Conservation (phyloP, 37 sponge, comb jelly and placozoan species). For the Dysidea cf. avara region DNA sequence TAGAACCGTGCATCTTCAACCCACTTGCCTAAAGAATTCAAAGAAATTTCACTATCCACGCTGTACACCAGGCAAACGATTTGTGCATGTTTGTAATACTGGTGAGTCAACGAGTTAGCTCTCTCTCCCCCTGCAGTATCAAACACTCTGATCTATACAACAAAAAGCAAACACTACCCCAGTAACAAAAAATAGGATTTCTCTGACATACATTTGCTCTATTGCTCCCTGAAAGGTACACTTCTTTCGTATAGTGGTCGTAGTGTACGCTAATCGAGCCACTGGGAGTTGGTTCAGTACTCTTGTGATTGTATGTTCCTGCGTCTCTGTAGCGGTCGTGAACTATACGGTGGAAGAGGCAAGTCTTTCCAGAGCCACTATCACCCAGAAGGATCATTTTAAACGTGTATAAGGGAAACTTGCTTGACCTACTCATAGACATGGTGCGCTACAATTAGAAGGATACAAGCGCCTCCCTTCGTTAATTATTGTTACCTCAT, state of each 20-base stretch:
- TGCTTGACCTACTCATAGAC: too few relatives aligned
- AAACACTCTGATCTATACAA: constrained; percentile 38
- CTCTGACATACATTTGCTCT: background rate
- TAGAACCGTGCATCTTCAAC: constrained; percentile 50
- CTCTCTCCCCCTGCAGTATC: constrained; percentile 55
- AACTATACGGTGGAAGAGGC: constrained; percentile 60
- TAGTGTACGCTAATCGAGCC: too few relatives aligned
- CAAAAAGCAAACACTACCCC: background rate
- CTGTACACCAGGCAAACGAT: constrained; percentile 58
- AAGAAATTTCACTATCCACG: constrained; percentile 49
- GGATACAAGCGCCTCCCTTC: too few relatives aligned
- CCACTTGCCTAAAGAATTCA: constrained; percentile 57
- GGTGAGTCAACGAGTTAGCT: constrained; percentile 52
- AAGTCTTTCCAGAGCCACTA: constrained; percentile 54
- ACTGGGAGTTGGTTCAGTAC: too few relatives aligned
- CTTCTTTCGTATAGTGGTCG: too few relatives aligned
- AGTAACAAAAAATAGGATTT: constrained; percentile 1
- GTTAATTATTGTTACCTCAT: too few relatives aligned
- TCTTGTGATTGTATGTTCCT: too few relatives aligned
- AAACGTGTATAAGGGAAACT: too few relatives aligned
- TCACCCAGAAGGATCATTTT: constrained; percentile 61
- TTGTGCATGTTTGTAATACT: constrained; percentile 47
- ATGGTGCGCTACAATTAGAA: too few relatives aligned
- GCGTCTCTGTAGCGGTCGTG: constrained; percentile 22
- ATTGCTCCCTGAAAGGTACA: too few relatives aligned